Evolutionary conservation across 2,797 vertebrate species (phyloP).

Genomic region (Chrysolophus pictus): DNA sequence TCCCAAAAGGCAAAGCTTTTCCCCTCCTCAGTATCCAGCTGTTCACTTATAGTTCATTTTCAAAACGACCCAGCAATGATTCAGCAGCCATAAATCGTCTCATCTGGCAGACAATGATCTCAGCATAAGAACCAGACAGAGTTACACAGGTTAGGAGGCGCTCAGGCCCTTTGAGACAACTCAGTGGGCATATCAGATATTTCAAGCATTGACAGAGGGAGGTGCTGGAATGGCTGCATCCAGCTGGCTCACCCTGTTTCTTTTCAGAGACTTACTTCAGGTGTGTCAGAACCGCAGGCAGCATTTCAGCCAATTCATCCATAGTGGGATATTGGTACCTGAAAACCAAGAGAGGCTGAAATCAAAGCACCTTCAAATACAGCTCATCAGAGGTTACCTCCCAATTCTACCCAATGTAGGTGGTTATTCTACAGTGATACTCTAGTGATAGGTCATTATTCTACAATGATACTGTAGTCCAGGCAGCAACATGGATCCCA

Average conservation of each 20-base stretch:
- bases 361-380: neutral
- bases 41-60: neutral
- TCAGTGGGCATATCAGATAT: neutral
- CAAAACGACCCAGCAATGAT: neutral
- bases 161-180: neutral
- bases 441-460: neutral
- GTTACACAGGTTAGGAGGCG: neutral
- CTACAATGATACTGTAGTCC: neutral
- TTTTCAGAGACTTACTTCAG: constrained; percentile 84
- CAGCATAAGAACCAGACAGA: neutral
- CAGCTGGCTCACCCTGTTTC: neutral
- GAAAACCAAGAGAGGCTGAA: constrained; percentile 52
- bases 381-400: neutral
- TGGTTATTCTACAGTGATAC: neutral
- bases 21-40: neutral
- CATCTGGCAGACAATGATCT: neutral
- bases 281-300: constrained; percentile 88
- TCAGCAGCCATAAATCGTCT: neutral
- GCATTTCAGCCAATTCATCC: constrained; percentile 94
- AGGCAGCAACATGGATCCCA: neutral
- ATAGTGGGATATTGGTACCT: constrained; percentile 94
- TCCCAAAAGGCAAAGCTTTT: neutral
- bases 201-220: neutral
- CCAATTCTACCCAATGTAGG: neutral
- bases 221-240: neutral